These are phyloP conservation scores for Prenolepis imparis DNA, from an alignment of 2,888 invertebrate genomes.

Conservation along the genomic window DNA sequence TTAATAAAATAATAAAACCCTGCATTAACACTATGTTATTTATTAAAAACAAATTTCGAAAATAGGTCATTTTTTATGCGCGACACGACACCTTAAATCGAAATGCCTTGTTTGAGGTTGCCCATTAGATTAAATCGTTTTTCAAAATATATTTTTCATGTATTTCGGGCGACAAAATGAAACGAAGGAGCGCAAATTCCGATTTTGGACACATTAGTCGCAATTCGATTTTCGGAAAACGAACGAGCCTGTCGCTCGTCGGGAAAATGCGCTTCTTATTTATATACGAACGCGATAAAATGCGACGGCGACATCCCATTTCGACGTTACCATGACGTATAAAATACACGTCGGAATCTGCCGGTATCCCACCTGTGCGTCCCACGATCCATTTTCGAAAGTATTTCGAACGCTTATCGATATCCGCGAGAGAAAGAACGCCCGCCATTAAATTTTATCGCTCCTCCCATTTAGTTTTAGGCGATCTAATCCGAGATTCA, in stretches of 20 bases:
- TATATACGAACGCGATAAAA: conserved; percentile 56
- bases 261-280: conserved; percentile 41
- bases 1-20: no score
- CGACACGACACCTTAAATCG: no score
- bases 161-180: no score
- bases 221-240: neutral
- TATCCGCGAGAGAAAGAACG: conserved; percentile 29
- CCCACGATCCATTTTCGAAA: conserved; percentile 65
- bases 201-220: conserved; percentile 12
- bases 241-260: neutral
- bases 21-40: no score
- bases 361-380: conserved; percentile 16
- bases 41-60: no score
- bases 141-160: no score
- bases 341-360: conserved; percentile 41
- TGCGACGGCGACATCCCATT: conserved; percentile 42
- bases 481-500: neutral
- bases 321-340: conserved; percentile 16
- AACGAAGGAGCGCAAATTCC: no score
- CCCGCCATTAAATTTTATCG: conserved; percentile 36
- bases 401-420: conserved; percentile 62
- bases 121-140: no score
- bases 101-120: no score
- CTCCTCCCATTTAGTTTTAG: neutral
- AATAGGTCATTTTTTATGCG: no score